A percentile compares a stretch with the other conserved stretches of the same genome.
Evolutionary conservation across 2,888 invertebrate genomes (phyloP).

Genomic region (Conops quadrifasciatus): DNA sequence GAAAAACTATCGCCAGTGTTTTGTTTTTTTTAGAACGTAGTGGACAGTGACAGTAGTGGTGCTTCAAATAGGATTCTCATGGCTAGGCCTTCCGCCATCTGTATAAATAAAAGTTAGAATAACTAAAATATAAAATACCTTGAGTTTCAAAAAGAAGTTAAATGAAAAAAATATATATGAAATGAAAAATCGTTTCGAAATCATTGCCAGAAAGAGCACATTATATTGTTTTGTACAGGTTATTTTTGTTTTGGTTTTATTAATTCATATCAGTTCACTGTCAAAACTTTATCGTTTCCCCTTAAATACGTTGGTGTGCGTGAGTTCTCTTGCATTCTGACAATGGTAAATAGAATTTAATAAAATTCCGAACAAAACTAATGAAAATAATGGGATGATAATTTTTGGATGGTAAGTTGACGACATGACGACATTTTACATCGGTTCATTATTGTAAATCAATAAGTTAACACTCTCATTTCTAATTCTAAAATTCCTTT

Average conservation of each 20-base stretch:
- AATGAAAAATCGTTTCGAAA: not conserved
- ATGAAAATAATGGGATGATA: not conserved
- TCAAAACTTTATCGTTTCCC: conserved; percentile 12
- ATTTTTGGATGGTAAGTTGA: not conserved
- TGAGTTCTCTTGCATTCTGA: not conserved
- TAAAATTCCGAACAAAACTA: not conserved
- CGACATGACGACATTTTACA: not conserved
- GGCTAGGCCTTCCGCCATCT: not conserved
- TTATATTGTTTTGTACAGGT: conserved; percentile 5
- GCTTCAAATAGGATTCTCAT: not conserved
- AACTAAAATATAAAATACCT: not conserved
- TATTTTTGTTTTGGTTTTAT: conserved; percentile 32
- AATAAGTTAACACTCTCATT: too few species aligned
- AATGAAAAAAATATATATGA: conserved; percentile 5
- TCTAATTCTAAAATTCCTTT: too few species aligned
- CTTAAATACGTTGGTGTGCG: not conserved
- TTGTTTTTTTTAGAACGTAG: conserved; percentile 21
- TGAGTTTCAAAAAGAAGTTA: not conserved
- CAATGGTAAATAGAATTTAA: conserved; percentile 1
- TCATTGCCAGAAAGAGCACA: conserved; percentile 14
- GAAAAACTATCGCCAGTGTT: conserved; percentile 18
- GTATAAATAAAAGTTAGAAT: not conserved
- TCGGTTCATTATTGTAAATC: too few species aligned
- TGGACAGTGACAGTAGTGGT: conserved; percentile 30
- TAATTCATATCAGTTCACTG: conserved; percentile 1